Conservation (phyloP, 2,113 vertebrate species). For the Oryzias curvinotus region DNA sequence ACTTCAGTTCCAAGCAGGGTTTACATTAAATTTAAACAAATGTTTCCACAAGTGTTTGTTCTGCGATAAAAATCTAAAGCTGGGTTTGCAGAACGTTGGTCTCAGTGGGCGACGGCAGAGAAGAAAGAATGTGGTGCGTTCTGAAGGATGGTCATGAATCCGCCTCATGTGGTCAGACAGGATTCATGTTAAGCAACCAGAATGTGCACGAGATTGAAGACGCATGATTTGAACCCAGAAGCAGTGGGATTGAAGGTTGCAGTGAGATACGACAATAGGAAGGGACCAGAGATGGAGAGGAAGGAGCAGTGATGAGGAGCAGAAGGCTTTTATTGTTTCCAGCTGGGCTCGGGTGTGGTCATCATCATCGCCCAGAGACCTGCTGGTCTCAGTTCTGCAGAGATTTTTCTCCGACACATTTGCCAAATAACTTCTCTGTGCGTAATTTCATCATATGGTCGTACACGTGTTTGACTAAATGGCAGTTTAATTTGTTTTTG, state of each 20-base stretch:
- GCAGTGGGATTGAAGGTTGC: background rate
- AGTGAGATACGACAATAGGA: slow-evolving; percentile 7
- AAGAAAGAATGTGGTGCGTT: no score
- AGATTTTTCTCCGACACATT: slow-evolving; percentile 39
- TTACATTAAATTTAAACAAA: no score
- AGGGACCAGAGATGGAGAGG: slow-evolving; percentile 28
- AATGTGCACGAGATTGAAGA: slow-evolving; percentile 5
- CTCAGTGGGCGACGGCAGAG: no score
- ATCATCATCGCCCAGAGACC: slow-evolving; percentile 58
- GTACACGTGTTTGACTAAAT: slow-evolving; percentile 23
- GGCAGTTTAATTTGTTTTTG: slow-evolving; percentile 18
- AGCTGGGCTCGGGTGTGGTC: slow-evolving; percentile 76
- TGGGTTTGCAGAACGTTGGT: no score
- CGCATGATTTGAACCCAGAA: slow-evolving; percentile 4
- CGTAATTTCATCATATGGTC: slow-evolving; percentile 23
- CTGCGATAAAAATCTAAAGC: no score
- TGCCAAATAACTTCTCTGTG: slow-evolving; percentile 57
- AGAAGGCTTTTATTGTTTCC: slow-evolving; percentile 68
- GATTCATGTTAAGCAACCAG: slow-evolving; percentile 11
- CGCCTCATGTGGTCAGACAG: slow-evolving; percentile 17
- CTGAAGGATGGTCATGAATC: slow-evolving; percentile 25
- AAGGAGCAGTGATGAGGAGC: slow-evolving; percentile 40
- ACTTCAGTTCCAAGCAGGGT: no score
- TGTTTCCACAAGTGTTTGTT: no score
- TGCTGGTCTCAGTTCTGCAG: slow-evolving; percentile 54